Evolutionary conservation across 2,113 vertebrate genomes (phyloP).

Genomic region (Antennarius striatus): DNA sequence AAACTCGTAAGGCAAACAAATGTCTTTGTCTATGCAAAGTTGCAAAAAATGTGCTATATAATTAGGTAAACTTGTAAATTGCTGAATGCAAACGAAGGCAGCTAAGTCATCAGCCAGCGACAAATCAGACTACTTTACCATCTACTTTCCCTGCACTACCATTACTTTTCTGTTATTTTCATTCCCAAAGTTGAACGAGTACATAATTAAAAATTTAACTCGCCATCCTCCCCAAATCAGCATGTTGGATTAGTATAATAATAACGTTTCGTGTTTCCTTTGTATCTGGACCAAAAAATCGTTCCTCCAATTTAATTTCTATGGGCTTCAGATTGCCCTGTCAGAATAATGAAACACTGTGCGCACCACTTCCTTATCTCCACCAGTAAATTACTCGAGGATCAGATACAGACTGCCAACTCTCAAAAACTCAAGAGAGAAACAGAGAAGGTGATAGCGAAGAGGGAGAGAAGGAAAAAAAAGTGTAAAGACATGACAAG

Average conservation of each 20-base stretch:
- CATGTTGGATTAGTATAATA: constrained; percentile 41
- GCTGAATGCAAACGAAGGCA: constrained; percentile 11
- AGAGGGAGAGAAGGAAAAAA: constrained; percentile 20
- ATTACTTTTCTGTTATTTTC: constrained; percentile 15
- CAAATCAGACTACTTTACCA: constrained; percentile 11
- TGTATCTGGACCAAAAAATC: constrained; percentile 35
- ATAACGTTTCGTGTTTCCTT: constrained; percentile 32
- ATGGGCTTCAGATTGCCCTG: constrained; percentile 61
- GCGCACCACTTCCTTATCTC: constrained; percentile 76
- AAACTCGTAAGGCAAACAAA: constrained; percentile 21
- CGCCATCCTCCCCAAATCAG: constrained; percentile 22
- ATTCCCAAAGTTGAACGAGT: constrained; percentile 16
- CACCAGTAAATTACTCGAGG: constrained; percentile 75
- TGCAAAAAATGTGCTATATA: constrained; percentile 6
- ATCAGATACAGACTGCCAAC: constrained; percentile 79
- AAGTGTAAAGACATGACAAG: constrained; percentile 61
- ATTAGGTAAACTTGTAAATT: neutral
- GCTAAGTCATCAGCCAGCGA: constrained; percentile 28
- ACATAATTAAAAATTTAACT: constrained; percentile 36
- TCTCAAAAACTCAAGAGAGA: constrained; percentile 61
- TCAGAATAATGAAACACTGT: constrained; percentile 69
- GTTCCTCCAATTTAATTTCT: constrained; percentile 60
- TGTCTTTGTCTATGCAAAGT: neutral
- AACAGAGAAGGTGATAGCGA: constrained; percentile 26
- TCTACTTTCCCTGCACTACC: constrained; percentile 10